Evolutionary conservation across 2,113 vertebrate species (phyloP), one percentile per base, ranked within the genome.

Genomic region (Cephalopterus ornatus): DNA sequence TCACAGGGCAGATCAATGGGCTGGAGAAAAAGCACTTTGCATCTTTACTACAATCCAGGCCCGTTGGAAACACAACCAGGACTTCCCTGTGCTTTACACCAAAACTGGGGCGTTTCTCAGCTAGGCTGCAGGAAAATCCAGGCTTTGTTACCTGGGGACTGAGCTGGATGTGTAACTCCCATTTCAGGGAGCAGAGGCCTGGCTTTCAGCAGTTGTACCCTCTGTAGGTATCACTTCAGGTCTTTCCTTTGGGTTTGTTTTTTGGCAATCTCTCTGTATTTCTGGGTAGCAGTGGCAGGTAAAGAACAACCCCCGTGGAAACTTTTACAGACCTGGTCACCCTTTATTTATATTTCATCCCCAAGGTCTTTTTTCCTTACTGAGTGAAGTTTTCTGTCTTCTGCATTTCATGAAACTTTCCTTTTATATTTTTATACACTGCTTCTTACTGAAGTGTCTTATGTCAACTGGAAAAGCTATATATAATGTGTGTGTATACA

Each of bases 391-490:
- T 96, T 93, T 94, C 42, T 12, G 24, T 30, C 46, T 46, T 70
- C 39, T 20, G 41, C 22, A 33, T 52, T 67, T 41, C 41, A 53
- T 26, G 21, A 92, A 86, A 73, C 59, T 88, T 70, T 85, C n/a
- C 53, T 58, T 79, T 70, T 50, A 23, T 78, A 62, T 79, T 85
- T 79, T 85, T 85, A 62, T 55, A 12, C 33, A 0, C 23, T 46
- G 80, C 56, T 85, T 76, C 75, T 80, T 59, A 27, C 47, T 56
- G 42, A 42, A 89, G 82, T 39, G 11, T 80, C 78, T 93, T 50
- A 70, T 75, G 93, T 93, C 89, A 89, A 17, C 67, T 46, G 67
- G 50, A 87, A 89, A 91, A 82, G 92, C 89, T 91, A 86, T 92
- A 92, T 95, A 91, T 94, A 92, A 78, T 49, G 32, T 83, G 70